Evolutionary conservation across 1,140 invertebrate genomes (phyloP), one percentile per base, ranked within the genome.

Genomic region (Adelges cooleyi): DNA sequence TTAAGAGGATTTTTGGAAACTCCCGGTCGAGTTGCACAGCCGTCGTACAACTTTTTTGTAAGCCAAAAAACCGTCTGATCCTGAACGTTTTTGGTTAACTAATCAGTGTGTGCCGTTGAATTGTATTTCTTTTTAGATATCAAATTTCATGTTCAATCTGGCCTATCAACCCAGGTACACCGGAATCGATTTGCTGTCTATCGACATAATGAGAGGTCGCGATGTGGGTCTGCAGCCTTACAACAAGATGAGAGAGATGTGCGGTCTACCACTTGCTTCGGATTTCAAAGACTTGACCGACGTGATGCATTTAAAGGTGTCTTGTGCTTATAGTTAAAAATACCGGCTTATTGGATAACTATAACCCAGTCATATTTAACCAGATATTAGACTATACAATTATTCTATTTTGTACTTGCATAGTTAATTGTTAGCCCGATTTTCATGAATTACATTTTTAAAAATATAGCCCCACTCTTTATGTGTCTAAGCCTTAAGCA

Each of bases 141-240:
- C 67, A 3, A 68, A 67, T 20, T 68, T 50, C 29, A 11, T 68
- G 27, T 27, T 88, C 70, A 80, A 82, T 67, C 82, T 81, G 10
- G 81, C 42, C 0, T 18, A 15, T 17, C 6, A 48, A 8, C 42
- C 56, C 18, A 82, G 81, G 69, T 82, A 83, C 0, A 87, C 82
- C 59, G 89, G 92, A 0, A 76, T 92, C 49, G 93, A 97, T 77
- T 77, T 94, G 68, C 89, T 86, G 0, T 83, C 92, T 0, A 81
- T 93, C 49, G 88, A 90, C 67, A 89, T 94, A 66, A 88, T 90
- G 75, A 80, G 92, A 65, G 91, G 92, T 9, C 77, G 93, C 52
- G 93, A 97, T 75, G 89, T 93, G 69, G 93, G 90, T 0, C 71
- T 97, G 15, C 83, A 87, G 1, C 74, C 82, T 11, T 97, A 95